Evolutionary conservation across 1,140 invertebrate genomes (phyloP).

Genomic region (Myzus persicae): DNA sequence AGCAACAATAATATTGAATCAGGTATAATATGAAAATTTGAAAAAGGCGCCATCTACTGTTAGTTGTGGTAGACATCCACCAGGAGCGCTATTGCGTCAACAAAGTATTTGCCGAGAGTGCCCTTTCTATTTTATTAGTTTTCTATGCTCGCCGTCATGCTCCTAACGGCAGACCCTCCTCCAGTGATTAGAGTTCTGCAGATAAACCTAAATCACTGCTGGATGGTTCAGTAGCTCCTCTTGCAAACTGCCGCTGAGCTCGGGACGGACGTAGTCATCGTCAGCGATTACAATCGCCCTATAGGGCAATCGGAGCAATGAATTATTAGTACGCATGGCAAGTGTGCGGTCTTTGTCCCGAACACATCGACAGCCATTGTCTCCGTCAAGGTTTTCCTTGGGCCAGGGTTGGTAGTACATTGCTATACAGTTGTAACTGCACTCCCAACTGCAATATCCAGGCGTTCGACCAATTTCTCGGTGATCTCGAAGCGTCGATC

Average conservation of each 20-base stretch:
- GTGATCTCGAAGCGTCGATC: no score
- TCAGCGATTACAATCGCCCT: neutral
- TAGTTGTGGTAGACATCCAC: no score
- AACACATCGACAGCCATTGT: neutral
- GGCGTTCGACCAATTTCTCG: no score
- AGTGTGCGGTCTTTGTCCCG: neutral
- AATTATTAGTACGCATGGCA: neutral
- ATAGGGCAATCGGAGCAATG: neutral
- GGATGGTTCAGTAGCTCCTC: neutral
- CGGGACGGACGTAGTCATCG: no score
- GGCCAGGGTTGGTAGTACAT: neutral
- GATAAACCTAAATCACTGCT: neutral
- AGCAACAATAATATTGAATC: no score
- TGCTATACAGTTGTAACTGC: neutral
- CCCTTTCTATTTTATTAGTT: no score
- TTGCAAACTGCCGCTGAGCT: no score
- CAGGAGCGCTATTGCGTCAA: no score
- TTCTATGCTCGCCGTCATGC: neutral
- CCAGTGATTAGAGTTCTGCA: neutral
- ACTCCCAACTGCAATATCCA: neutral
- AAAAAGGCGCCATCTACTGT: no score
- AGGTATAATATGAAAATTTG: no score
- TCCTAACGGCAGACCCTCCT: neutral
- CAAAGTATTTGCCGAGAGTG: no score
- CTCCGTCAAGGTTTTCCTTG: neutral